Conservation (phyloP, 2,888 invertebrate species). For the Zygaena filipendulae region DNA sequence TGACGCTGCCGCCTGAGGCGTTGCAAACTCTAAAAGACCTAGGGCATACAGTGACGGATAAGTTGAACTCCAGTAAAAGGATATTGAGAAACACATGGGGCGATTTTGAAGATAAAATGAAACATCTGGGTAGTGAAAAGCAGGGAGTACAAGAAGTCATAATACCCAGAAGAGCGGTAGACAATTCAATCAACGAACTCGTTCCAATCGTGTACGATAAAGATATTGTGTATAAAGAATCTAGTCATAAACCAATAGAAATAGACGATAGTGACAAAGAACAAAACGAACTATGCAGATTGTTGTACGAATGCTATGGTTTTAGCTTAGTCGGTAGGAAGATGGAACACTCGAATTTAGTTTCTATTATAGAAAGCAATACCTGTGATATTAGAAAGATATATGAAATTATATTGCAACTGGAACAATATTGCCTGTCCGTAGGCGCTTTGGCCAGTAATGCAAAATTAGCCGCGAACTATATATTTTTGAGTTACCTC, state of each 20-base stretch:
- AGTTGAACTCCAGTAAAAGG: conserved; percentile 61
- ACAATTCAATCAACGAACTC: conserved; percentile 21
- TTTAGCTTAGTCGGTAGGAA: conserved; percentile 53
- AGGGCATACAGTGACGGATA: conserved; percentile 57
- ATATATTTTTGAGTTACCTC: conserved; percentile 53
- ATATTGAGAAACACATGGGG: conserved; percentile 67
- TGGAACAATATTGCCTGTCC: conserved; percentile 51
- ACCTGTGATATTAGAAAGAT: conserved; percentile 59
- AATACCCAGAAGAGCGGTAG: conserved; percentile 27
- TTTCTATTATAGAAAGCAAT: conserved; percentile 42
- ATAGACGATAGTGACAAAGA: conserved; percentile 35
- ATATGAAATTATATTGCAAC: conserved; percentile 42
- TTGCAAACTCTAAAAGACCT: conserved; percentile 63
- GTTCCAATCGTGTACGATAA: conserved; percentile 25
- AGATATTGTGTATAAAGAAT: conserved; percentile 53
- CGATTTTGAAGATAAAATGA: conserved; percentile 58
- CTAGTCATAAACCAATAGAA: conserved; percentile 55
- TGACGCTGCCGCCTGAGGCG: conserved; percentile 45
- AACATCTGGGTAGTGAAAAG: conserved; percentile 43
- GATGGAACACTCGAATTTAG: conserved; percentile 47
- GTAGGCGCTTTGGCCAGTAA: conserved; percentile 40
- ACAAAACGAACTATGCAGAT: conserved; percentile 38
- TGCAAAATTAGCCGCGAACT: conserved; percentile 44
- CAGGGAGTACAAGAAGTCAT: conserved; percentile 22
- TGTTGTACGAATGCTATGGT: conserved; percentile 53